These are phyloP conservation scores for Drosophila miranda DNA, from an alignment of 1,140 invertebrate species.

Conservation along the genomic window DNA sequence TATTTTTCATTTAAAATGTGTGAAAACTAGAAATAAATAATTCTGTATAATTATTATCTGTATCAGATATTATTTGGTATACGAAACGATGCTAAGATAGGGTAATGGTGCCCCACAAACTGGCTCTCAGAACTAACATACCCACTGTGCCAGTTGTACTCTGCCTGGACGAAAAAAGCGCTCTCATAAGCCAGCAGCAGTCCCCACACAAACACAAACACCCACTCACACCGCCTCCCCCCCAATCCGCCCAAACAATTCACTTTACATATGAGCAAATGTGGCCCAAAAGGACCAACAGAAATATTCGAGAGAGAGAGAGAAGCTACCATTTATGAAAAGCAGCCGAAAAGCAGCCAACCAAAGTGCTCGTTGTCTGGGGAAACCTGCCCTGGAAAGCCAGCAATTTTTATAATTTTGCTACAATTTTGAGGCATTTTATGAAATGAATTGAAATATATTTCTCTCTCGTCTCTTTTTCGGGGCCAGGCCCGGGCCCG, in stretches of 20 bases:
- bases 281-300: conserved; percentile 50
- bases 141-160: not conserved
- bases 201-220: conserved; percentile 32
- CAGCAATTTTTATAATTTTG: conserved; percentile 79
- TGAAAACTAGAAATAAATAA: no score
- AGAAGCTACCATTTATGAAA: conserved; percentile 61
- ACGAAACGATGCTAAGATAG: no score
- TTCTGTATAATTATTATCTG: no score
- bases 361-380: conserved; percentile 63
- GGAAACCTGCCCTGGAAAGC: conserved; percentile 14
- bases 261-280: conserved; percentile 79
- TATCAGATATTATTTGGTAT: no score
- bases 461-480: conserved; percentile 52
- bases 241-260: conserved; percentile 58
- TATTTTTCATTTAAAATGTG: no score
- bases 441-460: conserved; percentile 79
- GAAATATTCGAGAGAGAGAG: conserved; percentile 28
- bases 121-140: not conserved
- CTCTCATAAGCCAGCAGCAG: conserved; percentile 51
- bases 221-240: conserved; percentile 16
- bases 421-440: conserved; percentile 81
- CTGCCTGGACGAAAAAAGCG: conserved; percentile 13
- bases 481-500: conserved; percentile 12
- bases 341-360: conserved; percentile 61
- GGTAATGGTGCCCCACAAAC: no score